Evolutionary conservation across 23 tunicate species (phyloP), one percentile per base, ranked within the genome.

Genomic region (Styela plicata): DNA sequence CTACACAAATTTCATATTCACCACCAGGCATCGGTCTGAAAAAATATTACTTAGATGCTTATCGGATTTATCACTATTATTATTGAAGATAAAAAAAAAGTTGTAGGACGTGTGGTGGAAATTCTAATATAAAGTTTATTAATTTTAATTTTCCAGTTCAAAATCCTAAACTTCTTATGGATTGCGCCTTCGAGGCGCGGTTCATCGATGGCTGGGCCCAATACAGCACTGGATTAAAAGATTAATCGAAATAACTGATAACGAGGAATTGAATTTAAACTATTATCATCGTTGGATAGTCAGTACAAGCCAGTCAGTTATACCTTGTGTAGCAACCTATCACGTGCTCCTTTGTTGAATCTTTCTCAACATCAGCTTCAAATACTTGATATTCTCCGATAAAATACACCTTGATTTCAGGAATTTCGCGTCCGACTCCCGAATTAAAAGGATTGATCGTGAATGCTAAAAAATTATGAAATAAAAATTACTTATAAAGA

Each of bases 241-340:
- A n/a, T n/a, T n/a, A n/a, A n/a, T n/a, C n/a, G n/a, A n/a, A n/a
- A n/a, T n/a, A n/a, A n/a, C n/a, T n/a, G n/a, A n/a, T n/a, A n/a
- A n/a, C n/a, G n/a, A n/a, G n/a, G n/a, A n/a, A n/a, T n/a, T n/a
- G n/a, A n/a, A n/a, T n/a, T n/a, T n/a, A n/a, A n/a, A n/a, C n/a
- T n/a, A n/a, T n/a, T n/a, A n/a, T n/a, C n/a, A n/a, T n/a, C n/a
- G n/a, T n/a, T n/a, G n/a, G n/a, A n/a, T n/a, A n/a, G n/a, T n/a
- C n/a, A n/a, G n/a, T n/a, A n/a, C n/a, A n/a, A n/a, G n/a, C n/a
- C n/a, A n/a, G n/a, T n/a, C n/a, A n/a, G n/a, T n/a, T 53, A 17
- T 76, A 53, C 81, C 81, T 52, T 22, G 81, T 76, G 31, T 76
- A 76, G 65, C 66, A 52, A 0, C 63, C 37, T 7, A 76, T 52